Evolutionary conservation across 2,888 invertebrate species (phyloP).

Genomic region (Idaea aversata): DNA sequence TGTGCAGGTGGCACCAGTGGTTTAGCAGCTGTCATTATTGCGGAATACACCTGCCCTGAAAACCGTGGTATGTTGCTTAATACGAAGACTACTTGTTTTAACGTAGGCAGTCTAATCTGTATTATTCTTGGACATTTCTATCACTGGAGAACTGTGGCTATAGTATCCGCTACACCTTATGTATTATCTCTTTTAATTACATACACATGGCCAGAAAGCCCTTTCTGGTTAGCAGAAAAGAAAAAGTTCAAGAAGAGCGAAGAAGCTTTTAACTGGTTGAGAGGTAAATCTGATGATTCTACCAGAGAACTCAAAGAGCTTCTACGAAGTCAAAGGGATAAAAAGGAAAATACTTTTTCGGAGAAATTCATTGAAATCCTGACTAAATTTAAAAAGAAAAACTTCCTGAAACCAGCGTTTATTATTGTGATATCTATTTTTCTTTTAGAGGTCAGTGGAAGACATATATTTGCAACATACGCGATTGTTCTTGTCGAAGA

Average conservation of each 20-base stretch:
- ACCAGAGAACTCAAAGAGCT: constrained; percentile 4
- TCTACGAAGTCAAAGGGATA: background rate
- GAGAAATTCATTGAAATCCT: background rate
- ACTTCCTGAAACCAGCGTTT: constrained; percentile 1
- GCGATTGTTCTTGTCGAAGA: background rate
- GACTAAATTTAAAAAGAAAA: constrained; percentile 1
- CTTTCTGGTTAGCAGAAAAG: constrained; percentile 4
- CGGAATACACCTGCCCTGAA: background rate
- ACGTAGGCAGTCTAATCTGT: background rate
- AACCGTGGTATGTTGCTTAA: constrained; percentile 3
- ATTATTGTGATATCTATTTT: background rate
- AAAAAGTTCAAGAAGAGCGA: background rate
- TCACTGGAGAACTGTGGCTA: background rate
- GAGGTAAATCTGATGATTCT: constrained; percentile 4
- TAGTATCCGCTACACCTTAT: background rate
- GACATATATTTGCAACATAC: background rate
- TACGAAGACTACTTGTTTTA: background rate
- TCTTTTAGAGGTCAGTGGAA: background rate
- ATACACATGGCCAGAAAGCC: constrained; percentile 2
- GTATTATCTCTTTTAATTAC: background rate
- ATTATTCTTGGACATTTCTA: background rate
- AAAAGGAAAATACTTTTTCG: background rate
- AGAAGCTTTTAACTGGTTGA: constrained; percentile 8
- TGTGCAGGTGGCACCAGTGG: background rate
- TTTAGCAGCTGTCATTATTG: background rate